Percentiles rank a stretch among this genome's conserved stretches.
Conservation (phyloP, 2,113 vertebrate species). For the Hydrochoerus hydrochaeris region DNA sequence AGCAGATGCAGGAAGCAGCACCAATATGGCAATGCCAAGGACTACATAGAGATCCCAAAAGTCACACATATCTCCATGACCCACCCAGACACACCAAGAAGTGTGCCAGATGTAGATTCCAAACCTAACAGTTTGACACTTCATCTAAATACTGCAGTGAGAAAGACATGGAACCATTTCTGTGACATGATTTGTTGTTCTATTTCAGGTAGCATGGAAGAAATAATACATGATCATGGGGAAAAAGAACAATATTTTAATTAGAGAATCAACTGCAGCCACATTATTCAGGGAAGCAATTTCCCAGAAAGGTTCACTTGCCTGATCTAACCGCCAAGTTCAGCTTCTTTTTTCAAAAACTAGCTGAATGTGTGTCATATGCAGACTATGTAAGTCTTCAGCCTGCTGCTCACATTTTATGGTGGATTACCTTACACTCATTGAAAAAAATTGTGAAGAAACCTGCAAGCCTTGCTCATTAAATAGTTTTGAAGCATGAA, state of each 20-base stretch:
- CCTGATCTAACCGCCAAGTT: not conserved
- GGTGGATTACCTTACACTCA: not conserved
- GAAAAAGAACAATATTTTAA: not conserved
- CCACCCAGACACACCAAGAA: not conserved
- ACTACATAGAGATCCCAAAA: not conserved
- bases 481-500: not conserved
- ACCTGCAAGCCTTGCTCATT: not conserved
- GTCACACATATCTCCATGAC: not conserved
- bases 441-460: not conserved
- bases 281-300: not conserved
- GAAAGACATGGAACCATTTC: not conserved
- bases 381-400: not conserved
- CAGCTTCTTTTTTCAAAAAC: not conserved
- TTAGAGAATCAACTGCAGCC: not conserved
- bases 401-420: not conserved
- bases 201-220: not conserved
- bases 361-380: not conserved
- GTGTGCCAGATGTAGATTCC: too few species aligned
- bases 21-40: not conserved
- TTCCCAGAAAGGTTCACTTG: not conserved
- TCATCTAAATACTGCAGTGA: not conserved
- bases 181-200: not conserved
- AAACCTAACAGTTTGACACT: too few species aligned
- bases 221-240: not conserved
- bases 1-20: not conserved